A percentile compares a stretch with the other conserved stretches of the same genome.
Conservation (phyloP, 2,113 vertebrate genomes). For the Echinops telfairi region DNA sequence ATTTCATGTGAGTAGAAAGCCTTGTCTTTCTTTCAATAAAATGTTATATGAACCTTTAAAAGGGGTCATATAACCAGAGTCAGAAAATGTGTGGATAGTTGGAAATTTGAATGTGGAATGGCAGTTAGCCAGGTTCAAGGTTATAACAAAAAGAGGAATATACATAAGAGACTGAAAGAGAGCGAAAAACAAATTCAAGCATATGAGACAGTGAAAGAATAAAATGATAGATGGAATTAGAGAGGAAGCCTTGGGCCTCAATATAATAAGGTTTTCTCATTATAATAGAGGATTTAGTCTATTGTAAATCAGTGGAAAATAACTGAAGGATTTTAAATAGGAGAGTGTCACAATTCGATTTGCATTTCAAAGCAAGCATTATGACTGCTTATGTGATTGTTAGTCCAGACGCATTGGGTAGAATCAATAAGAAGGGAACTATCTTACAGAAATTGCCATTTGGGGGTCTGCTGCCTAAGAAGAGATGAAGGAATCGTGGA, state of each 20-base stretch:
- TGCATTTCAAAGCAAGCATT: background rate
- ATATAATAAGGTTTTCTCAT: background rate
- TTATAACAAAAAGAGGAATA: background rate
- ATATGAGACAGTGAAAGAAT: background rate
- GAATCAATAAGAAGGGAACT: too few relatives aligned
- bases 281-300: background rate
- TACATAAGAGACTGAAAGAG: background rate
- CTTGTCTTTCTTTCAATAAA: too few relatives aligned
- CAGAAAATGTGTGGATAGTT: background rate
- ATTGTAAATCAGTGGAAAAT: background rate
- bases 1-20: too few relatives aligned
- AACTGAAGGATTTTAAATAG: background rate
- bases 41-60: background rate
- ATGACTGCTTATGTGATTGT: background rate
- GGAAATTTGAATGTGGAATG: background rate
- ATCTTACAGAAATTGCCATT: background rate
- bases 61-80: background rate
- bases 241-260: background rate
- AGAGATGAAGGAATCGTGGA: background rate
- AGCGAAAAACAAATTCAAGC: background rate
- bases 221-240: background rate
- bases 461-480: background rate
- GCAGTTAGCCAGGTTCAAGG: too few relatives aligned
- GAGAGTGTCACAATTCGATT: background rate
- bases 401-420: background rate